Evolutionary conservation across 2,797 vertebrate genomes (phyloP).

Genomic region (Momotus momota): DNA sequence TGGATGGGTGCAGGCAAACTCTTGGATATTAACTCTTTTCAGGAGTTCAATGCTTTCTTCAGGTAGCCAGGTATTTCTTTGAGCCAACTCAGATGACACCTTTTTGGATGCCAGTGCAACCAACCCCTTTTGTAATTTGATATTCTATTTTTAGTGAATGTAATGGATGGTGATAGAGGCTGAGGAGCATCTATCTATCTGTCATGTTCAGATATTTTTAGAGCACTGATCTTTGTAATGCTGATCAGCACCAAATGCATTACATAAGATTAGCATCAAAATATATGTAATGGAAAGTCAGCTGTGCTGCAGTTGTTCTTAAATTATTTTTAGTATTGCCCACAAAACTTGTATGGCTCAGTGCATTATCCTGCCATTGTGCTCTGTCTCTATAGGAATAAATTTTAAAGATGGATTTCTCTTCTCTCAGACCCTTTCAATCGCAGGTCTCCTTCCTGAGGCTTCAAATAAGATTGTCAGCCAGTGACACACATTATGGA

Average conservation of each 20-base stretch:
- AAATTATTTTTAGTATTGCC: slow-evolving; percentile 63
- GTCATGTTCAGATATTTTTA: slow-evolving; percentile 67
- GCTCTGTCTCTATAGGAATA: background rate
- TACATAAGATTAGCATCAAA: slow-evolving; percentile 70
- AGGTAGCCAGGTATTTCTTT: background rate
- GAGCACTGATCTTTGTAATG: slow-evolving; percentile 69
- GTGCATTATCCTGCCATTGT: background rate
- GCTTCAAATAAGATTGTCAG: background rate
- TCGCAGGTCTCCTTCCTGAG: background rate
- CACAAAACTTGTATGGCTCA: background rate
- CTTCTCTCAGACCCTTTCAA: background rate
- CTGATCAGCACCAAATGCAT: slow-evolving; percentile 68
- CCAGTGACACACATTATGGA: background rate
- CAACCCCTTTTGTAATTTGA: background rate
- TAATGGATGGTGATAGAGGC: slow-evolving; percentile 33
- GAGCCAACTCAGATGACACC: background rate
- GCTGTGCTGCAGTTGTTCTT: slow-evolving; percentile 48
- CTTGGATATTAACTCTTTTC: background rate
- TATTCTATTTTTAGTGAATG: slow-evolving; percentile 44
- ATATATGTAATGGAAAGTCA: slow-evolving; percentile 57
- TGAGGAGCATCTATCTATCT: slow-evolving; percentile 66
- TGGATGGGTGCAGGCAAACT: background rate
- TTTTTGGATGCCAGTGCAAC: background rate
- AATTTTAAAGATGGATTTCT: background rate
- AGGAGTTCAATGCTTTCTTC: background rate